Evolutionary conservation across 1,140 invertebrate genomes (phyloP).

Genomic region (Ceratina calcarata): DNA sequence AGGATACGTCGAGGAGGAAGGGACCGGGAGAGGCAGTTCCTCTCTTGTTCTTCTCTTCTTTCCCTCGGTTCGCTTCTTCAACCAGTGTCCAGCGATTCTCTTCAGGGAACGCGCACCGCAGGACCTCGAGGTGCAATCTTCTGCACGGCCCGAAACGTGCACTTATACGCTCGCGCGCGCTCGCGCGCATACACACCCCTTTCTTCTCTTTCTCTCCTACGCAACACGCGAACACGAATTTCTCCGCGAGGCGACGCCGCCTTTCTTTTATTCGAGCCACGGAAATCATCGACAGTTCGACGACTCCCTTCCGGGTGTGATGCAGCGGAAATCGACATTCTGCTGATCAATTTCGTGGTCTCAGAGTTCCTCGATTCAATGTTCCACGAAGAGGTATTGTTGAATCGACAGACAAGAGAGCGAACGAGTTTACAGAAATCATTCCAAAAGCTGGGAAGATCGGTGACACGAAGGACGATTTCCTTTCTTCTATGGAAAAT

Average conservation of each 20-base stretch:
- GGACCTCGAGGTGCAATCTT: slow-evolving; percentile 64
- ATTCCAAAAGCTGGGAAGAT: slow-evolving; percentile 27
- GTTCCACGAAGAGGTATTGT: not conserved
- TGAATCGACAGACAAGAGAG: not conserved
- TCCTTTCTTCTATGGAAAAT: too few relatives aligned
- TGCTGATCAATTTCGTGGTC: slow-evolving; percentile 36
- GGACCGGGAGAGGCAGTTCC: slow-evolving; percentile 24
- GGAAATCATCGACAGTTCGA: slow-evolving; percentile 62
- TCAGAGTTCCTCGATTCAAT: slow-evolving; percentile 14
- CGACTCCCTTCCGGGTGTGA: slow-evolving; percentile 65
- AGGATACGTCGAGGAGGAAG: slow-evolving; percentile 31
- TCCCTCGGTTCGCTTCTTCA: not conserved
- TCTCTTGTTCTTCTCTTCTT: slow-evolving; percentile 28
- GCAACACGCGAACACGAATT: slow-evolving; percentile 32
- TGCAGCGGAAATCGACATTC: slow-evolving; percentile 70
- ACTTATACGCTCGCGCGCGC: slow-evolving; percentile 67
- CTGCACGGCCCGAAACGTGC: slow-evolving; percentile 58
- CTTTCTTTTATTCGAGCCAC: slow-evolving; percentile 36
- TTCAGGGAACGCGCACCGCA: slow-evolving; percentile 50
- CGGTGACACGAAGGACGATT: slow-evolving; percentile 8
- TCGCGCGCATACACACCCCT: slow-evolving; percentile 21
- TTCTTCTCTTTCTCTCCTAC: slow-evolving; percentile 20
- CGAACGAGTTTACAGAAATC: slow-evolving; percentile 37
- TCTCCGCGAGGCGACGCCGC: slow-evolving; percentile 13
- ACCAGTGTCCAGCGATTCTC: slow-evolving; percentile 1